Base-by-base conservation (phyloP, 2,113 vertebrate genomes). In the Anoplopoma fimbria region DNA sequence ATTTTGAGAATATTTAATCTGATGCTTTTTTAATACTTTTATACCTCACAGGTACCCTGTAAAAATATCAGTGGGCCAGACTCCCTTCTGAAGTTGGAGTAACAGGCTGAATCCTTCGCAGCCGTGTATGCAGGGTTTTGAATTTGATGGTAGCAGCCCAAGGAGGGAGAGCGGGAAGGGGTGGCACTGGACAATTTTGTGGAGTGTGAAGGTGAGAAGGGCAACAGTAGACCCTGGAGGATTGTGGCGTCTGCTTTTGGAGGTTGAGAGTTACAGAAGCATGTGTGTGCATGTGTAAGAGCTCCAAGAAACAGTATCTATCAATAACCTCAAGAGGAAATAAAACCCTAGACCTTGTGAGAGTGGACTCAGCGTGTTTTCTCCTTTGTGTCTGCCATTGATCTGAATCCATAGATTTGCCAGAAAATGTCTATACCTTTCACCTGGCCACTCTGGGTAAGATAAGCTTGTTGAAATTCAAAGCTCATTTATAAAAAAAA, bases 321-420 rank as follows among this genome's bases (percentile, higher is more conserved):
- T 87, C 79, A 74, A 81, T 47, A 72, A 31, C 55, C 29, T 81
- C 42, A 51, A 69, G 78, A 83, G 60, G 78, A 69, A n/a, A 71
- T 81, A 80, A 79, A 86, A 91, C 70, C 82, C 25, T 51, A 85
- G 80, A 85, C 85, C 75, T 72, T 53, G 69, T 60, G 55, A 86
- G 77, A 84, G 86, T 79, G 61, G 57, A 85, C 47, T 88, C 87
- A 86, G 86, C 65, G 1, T 62, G 70, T 82, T 84, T 63, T 75
- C 65, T 82, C 25, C 62, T 81, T 49, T 25, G 40, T 79, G 60
- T 86, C 83, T 82, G 49, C 69, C 49, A 86, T 89, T 88, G 81
- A 89, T 88, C 49, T 67, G 34, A 82, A 73, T 58, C 58, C 58
- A 85, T 25, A 81, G 86, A 91, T 82, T 82, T 75, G n/a, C 67